Conservation (phyloP, 2,888 invertebrate species). For the Syrphus vitripennis region DNA sequence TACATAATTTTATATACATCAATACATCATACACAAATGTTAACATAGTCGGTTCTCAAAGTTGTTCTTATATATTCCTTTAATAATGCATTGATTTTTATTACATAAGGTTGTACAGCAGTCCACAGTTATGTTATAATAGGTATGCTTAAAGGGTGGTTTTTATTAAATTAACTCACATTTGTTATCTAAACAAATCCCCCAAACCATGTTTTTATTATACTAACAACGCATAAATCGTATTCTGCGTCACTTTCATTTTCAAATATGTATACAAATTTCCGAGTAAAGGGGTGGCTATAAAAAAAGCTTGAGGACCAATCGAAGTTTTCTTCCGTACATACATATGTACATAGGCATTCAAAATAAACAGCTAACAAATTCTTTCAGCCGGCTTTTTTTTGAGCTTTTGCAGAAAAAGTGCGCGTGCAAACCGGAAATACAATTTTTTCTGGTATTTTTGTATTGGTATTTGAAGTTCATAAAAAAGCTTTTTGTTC, state of each 20-base stretch:
- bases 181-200: background rate
- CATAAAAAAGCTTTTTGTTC: background rate
- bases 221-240: background rate
- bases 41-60: background rate
- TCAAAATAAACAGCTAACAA: background rate
- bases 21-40: no score
- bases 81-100: background rate
- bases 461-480: background rate
- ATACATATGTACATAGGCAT: background rate
- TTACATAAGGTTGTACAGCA: background rate
- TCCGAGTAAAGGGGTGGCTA: background rate
- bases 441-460: background rate
- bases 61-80: background rate
- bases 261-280: background rate
- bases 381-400: background rate
- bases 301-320: background rate
- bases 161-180: background rate
- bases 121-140: background rate
- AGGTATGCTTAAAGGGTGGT: background rate
- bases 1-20: no score
- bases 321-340: background rate
- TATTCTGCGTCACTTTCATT: conserved; percentile 1
- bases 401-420: background rate
- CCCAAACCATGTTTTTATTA: background rate
- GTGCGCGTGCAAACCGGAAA: background rate